These are phyloP conservation scores for Crocodylus rhombifer DNA, from an alignment of 2,797 vertebrate genomes.

Conservation along the genomic window DNA sequence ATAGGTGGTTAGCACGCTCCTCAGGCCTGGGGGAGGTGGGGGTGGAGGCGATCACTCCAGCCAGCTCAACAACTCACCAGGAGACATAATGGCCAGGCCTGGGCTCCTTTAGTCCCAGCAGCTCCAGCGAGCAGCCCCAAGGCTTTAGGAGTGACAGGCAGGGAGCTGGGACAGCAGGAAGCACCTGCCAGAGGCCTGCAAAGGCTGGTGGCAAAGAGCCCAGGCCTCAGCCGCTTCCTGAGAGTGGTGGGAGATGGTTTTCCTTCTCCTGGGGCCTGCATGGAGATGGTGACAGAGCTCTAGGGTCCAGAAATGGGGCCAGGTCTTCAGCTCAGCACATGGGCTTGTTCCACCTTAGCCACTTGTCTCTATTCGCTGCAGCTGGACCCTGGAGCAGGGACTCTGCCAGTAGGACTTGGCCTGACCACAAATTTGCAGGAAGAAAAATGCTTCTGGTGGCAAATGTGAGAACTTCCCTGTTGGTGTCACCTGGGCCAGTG, in stretches of 20 bases:
- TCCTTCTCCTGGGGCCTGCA: background rate
- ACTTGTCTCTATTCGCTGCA: background rate
- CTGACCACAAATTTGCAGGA: too few species aligned
- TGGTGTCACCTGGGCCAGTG: too few species aligned
- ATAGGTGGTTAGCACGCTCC: background rate
- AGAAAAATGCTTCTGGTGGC: background rate
- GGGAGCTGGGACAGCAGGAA: background rate
- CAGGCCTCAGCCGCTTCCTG: background rate
- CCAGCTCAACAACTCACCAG: background rate
- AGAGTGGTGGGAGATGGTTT: rapidly evolving
- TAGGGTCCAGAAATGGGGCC: background rate
- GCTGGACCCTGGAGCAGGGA: too few species aligned
- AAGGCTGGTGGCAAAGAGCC: background rate
- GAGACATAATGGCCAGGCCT: background rate
- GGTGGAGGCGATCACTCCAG: background rate
- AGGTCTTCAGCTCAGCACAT: background rate
- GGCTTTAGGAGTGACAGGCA: background rate
- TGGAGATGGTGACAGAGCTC: background rate
- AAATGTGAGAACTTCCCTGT: too few species aligned
- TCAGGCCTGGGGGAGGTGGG: rapidly evolving
- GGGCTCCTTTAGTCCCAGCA: background rate
- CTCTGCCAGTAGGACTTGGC: too few species aligned
- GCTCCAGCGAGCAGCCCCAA: background rate
- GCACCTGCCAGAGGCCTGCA: background rate
- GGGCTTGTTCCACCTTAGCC: background rate